Evolutionary conservation across 2,888 invertebrate species (phyloP).

Genomic region (Drosophila cyrtoloma): DNA sequence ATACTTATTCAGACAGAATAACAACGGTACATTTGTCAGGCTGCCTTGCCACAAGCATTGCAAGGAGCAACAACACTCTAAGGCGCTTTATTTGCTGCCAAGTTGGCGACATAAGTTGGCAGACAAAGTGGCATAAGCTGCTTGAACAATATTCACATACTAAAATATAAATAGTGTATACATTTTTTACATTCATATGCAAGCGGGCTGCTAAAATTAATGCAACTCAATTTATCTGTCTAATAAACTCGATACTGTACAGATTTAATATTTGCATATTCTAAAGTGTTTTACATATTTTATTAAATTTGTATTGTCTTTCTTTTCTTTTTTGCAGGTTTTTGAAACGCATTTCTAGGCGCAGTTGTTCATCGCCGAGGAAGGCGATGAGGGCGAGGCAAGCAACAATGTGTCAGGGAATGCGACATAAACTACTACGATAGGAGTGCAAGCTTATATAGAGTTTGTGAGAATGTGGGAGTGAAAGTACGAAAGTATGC

Average conservation of each 20-base stretch:
- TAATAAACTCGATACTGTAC: constrained; percentile 5
- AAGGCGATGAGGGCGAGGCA: constrained; percentile 1
- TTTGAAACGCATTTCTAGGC: constrained; percentile 81
- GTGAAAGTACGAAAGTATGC: constrained; percentile 43
- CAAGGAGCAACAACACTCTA: constrained; percentile 16
- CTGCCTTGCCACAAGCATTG: constrained; percentile 14
- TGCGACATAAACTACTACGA: constrained; percentile 40
- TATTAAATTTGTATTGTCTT: background rate
- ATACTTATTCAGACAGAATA: background rate
- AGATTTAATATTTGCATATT: constrained; percentile 14
- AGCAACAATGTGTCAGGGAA: constrained; percentile 28
- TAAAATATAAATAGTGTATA: background rate
- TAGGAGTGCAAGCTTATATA: constrained; percentile 15
- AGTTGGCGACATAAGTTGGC: constrained; percentile 44
- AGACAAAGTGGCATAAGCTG: constrained; percentile 71
- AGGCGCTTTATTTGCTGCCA: constrained; percentile 44
- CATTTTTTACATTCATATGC: background rate
- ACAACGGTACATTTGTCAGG: constrained; percentile 26
- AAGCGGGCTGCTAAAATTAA: background rate
- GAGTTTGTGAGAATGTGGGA: constrained; percentile 10
- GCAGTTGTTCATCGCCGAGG: constrained; percentile 16
- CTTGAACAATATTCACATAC: constrained; percentile 23
- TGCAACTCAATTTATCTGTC: background rate
- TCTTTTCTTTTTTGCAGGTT: constrained; percentile 65
- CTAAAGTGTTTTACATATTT: constrained; percentile 8